A percentile compares a stretch with the other conserved stretches of the same genome.
phyloP scores from a whole-genome alignment of 2,797 vertebrate genomes.

The Leucoraja ocellata region DNA sequence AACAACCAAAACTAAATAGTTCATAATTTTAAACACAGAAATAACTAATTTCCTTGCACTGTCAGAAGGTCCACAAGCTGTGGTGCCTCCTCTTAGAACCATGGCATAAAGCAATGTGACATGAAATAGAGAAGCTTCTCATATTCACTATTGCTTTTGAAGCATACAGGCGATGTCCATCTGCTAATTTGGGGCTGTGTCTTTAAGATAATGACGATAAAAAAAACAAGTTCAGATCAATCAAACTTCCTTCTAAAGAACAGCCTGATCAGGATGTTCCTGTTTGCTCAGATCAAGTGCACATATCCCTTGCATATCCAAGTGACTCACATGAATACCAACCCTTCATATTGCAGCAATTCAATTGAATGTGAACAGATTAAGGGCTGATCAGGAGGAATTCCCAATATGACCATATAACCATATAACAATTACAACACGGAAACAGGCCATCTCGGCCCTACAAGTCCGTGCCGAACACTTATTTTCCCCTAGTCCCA shows the following conservation, averaged over 20 bases:
- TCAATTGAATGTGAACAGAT: not conserved
- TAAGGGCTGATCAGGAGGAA: not conserved
- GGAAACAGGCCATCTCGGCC: too few relatives aligned
- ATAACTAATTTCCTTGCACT: too few relatives aligned
- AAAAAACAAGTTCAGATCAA: not conserved
- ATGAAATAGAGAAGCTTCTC: not conserved
- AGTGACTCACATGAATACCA: not conserved
- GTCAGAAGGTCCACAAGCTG: too few relatives aligned
- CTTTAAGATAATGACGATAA: not conserved
- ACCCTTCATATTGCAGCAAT: not conserved
- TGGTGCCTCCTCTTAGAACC: too few relatives aligned
- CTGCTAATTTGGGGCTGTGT: not conserved
- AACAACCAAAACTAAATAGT: too few relatives aligned
- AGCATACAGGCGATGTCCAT: not conserved
- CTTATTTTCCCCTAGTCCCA: too few relatives aligned
- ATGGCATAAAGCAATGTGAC: too few relatives aligned
- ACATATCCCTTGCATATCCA: not conserved
- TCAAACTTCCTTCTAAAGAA: not conserved
- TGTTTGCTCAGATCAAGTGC: not conserved
- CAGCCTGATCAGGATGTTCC: not conserved
- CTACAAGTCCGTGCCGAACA: too few relatives aligned
- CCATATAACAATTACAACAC: too few relatives aligned
- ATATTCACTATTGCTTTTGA: not conserved
- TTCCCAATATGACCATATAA: not conserved
- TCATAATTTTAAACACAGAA: too few relatives aligned